phyloP scores from a whole-genome alignment of 2,888 invertebrate genomes.

The Netelia melanura region DNA sequence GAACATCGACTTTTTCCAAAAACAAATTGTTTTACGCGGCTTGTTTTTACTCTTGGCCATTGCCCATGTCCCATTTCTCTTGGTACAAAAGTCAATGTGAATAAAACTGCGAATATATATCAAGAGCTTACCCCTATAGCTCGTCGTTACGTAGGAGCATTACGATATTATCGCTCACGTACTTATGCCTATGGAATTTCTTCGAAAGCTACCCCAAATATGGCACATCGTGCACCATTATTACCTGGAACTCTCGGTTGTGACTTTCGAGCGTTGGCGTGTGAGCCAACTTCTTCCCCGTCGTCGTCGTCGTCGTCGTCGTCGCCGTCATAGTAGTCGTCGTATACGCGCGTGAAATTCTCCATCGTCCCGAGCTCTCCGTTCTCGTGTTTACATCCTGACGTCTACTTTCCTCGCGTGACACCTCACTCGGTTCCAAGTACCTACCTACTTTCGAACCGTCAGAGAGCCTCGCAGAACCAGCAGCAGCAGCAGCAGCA shows the following conservation, averaged over 20 bases:
- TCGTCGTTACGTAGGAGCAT: not conserved
- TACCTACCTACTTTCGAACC: conserved; percentile 55
- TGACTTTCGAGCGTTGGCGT: conserved; percentile 23
- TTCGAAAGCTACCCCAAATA: conserved; percentile 38
- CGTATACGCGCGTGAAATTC: not conserved
- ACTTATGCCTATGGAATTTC: conserved; percentile 35
- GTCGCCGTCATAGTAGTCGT: not conserved
- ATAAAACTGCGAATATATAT: conserved; percentile 51
- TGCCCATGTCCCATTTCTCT: not conserved
- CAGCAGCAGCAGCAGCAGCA: not conserved
- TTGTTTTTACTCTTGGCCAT: conserved; percentile 33
- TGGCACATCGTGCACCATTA: conserved; percentile 6
- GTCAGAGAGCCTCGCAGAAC: conserved; percentile 8
- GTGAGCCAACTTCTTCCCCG: conserved; percentile 46
- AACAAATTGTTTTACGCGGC: not conserved
- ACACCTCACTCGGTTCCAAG: conserved; percentile 60
- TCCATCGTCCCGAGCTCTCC: not conserved
- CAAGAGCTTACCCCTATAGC: conserved; percentile 20
- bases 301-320: conserved; percentile 25
- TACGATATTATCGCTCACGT: conserved; percentile 29
- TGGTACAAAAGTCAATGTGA: conserved; percentile 48
- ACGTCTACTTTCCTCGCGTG: conserved; percentile 55
- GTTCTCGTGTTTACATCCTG: conserved; percentile 44
- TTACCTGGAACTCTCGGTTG: not conserved
- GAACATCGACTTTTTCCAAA: not conserved